Evolutionary conservation across 1,140 invertebrate genomes (phyloP).

Genomic region (Drosophila ogumai): DNA sequence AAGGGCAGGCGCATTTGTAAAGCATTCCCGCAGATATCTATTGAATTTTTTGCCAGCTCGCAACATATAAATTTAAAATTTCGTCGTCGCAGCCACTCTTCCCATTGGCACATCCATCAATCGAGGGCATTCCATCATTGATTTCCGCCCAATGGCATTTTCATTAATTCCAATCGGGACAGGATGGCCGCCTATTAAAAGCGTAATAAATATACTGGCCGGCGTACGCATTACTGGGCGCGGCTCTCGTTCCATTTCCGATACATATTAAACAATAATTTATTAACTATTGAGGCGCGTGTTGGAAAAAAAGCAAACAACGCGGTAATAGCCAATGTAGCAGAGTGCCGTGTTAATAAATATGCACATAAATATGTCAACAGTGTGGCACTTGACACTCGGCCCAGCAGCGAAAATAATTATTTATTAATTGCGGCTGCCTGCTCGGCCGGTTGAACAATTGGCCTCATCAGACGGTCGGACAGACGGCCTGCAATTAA

Average conservation of each 20-base stretch:
- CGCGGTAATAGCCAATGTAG: conserved; percentile 35
- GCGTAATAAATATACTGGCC: conserved; percentile 33
- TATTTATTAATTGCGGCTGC: conserved; percentile 78
- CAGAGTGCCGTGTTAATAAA: conserved; percentile 68
- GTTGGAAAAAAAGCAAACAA: conserved; percentile 33
- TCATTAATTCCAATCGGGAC: conserved; percentile 43
- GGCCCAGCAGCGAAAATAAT: conserved; percentile 58
- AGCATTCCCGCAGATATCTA: conserved; percentile 23
- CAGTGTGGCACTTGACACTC: conserved; percentile 65
- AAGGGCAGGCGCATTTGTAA: conserved; percentile 11
- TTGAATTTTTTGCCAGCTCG: conserved; percentile 10
- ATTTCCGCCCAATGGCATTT: conserved; percentile 42
- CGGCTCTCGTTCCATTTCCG: conserved; percentile 48
- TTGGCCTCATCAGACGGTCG: conserved; percentile 65
- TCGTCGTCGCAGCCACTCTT: conserved; percentile 2
- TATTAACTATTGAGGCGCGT: conserved; percentile 64
- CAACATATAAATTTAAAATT: conserved; percentile 36
- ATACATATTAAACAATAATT: conserved; percentile 69
- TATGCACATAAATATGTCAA: conserved; percentile 72
- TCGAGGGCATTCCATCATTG: conserved; percentile 51
- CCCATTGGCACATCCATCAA: conserved; percentile 59
- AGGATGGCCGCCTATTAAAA: conserved; percentile 47
- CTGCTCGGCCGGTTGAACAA: conserved; percentile 55
- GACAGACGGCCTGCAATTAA: conserved; percentile 61
- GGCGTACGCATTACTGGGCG: conserved; percentile 21